A percentile compares a stretch with the other conserved stretches of the same genome.
Conservation (phyloP, 2,113 vertebrate species). For the Salvelinus alpinus region DNA sequence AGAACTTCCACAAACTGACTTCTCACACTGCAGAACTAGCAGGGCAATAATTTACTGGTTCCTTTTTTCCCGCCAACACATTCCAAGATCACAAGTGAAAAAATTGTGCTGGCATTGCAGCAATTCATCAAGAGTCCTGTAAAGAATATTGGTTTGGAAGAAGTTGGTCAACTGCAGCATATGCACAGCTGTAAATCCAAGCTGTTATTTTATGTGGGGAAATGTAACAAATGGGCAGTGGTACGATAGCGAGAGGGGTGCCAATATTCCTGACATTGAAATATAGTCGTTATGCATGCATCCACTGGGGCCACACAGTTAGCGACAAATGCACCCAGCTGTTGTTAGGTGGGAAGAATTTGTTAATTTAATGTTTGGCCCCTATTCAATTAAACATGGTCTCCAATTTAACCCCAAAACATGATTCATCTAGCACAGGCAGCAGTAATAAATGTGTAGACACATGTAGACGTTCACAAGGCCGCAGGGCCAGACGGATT, state of each 20-base stretch:
- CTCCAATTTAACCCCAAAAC: neutral
- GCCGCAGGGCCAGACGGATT: too few relatives aligned
- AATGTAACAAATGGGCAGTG: neutral
- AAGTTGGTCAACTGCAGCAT: neutral
- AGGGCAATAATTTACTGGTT: neutral
- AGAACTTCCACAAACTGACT: neutral
- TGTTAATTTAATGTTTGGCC: neutral
- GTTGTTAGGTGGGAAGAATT: slow-evolving; percentile 1
- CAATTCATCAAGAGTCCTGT: slow-evolving; percentile 7
- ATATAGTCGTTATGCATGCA: neutral
- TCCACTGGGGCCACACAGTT: neutral
- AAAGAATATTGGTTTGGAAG: neutral
- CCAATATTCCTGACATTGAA: slow-evolving; percentile 3
- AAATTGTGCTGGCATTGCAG: slow-evolving; percentile 1
- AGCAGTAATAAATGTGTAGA: too few relatives aligned
- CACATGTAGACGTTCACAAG: too few relatives aligned
- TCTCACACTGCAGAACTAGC: neutral
- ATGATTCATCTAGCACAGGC: neutral
- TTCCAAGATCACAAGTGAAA: slow-evolving; percentile 1
- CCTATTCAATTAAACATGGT: neutral
- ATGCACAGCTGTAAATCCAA: slow-evolving; percentile 1
- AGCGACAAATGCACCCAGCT: neutral
- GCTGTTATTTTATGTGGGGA: neutral
- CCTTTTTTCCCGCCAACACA: neutral
- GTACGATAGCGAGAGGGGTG: neutral